phyloP scores from a whole-genome alignment of 2,888 invertebrate genomes.

The Dolomedes plantarius region DNA sequence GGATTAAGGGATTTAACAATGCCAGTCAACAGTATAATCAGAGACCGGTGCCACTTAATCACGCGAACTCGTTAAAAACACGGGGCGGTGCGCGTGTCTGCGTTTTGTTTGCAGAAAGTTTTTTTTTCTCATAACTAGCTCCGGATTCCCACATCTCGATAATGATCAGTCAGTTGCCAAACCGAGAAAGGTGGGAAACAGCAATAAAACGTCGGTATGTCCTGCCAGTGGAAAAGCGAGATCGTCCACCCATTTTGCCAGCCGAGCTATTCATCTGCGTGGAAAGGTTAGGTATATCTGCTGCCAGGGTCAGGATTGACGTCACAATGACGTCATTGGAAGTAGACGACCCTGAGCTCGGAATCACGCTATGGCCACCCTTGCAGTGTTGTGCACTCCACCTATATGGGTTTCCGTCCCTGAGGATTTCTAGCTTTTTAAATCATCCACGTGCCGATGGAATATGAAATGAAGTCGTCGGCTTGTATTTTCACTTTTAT shows the following conservation, averaged over 20 bases:
- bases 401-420: neutral
- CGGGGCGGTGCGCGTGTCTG: too few relatives aligned
- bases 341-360: constrained; percentile 52
- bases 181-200: too few relatives aligned
- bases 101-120: too few relatives aligned
- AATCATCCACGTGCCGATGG: neutral
- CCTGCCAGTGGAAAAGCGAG: too few relatives aligned
- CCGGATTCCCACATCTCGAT: too few relatives aligned
- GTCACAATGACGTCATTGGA: constrained; percentile 59
- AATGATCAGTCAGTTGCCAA: too few relatives aligned
- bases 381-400: neutral
- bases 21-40: too few relatives aligned
- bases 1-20: too few relatives aligned
- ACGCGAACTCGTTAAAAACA: too few relatives aligned
- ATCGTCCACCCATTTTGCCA: neutral
- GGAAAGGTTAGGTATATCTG: constrained; percentile 17
- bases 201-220: too few relatives aligned
- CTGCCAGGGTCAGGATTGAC: constrained; percentile 54
- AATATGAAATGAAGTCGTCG: neutral
- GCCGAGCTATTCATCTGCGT: neutral
- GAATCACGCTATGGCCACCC: constrained; percentile 20
- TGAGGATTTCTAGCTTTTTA: neutral
- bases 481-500: neutral
- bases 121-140: too few relatives aligned
- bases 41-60: too few relatives aligned